A percentile compares a stretch with the other conserved stretches of the same genome.
phyloP scores from a whole-genome alignment of 2,797 vertebrate species.

The Clarias fuscus region DNA sequence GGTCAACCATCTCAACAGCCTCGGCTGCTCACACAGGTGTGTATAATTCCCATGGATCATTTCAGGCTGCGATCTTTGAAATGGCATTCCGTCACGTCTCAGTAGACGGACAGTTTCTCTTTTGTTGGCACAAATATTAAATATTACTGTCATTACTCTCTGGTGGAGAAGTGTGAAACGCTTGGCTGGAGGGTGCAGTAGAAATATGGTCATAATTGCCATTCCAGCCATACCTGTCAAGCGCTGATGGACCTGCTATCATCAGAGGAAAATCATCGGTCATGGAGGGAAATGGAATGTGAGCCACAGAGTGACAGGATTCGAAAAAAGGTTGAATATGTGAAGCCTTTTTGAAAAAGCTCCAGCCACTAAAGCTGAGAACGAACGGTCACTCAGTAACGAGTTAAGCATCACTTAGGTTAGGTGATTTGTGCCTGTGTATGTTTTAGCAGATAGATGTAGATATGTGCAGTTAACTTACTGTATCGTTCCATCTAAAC shows the following conservation, averaged over 20 bases:
- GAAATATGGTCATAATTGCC: constrained; percentile 22
- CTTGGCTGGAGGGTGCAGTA: constrained; percentile 5
- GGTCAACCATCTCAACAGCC: not conserved
- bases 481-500: not conserved
- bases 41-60: constrained; percentile 2
- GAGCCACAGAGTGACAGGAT: constrained; percentile 8
- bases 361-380: not conserved
- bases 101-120: not conserved
- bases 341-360: not conserved
- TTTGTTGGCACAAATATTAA: constrained; percentile 30
- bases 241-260: constrained; percentile 19
- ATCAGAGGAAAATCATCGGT: constrained; percentile 28
- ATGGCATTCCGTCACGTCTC: not conserved
- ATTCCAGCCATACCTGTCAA: constrained; percentile 40
- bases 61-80: constrained; percentile 17
- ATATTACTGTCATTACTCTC: constrained; percentile 33
- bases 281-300: constrained; percentile 23
- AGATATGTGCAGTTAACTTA: not conserved
- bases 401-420: constrained; percentile 5
- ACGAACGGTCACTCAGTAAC: not conserved
- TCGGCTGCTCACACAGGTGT: not conserved
- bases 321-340: constrained; percentile 19
- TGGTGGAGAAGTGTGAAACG: constrained; percentile 8
- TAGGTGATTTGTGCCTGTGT: constrained; percentile 8
- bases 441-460: not conserved